A percentile compares a stretch with the other conserved stretches of the same genome.
Evolutionary conservation across 92 coral and sea anemone species (phyloP).

Genomic region (Siderastrea siderea): DNA sequence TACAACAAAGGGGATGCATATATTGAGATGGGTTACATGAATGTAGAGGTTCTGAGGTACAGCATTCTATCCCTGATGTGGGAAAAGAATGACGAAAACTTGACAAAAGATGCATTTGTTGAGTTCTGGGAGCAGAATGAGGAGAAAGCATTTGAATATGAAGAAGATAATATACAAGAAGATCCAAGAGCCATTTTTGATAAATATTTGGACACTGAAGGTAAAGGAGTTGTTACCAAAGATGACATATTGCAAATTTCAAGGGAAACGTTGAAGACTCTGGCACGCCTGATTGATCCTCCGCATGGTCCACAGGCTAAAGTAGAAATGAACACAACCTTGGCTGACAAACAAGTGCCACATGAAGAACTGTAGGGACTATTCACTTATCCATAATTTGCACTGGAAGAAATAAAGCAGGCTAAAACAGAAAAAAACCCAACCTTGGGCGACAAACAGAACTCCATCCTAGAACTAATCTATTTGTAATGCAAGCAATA

Average conservation of each 20-base stretch:
- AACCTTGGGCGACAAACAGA: no score
- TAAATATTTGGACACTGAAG: conserved; percentile 55
- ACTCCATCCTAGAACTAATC: no score
- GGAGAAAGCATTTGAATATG: conserved; percentile 38
- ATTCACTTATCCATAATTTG: neutral
- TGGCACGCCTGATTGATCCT: conserved; percentile 88
- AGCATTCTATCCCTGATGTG: conserved; percentile 65
- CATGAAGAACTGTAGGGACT: conserved; percentile 35
- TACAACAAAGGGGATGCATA: conserved; percentile 93
- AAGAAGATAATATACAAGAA: conserved; percentile 8
- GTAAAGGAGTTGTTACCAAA: conserved; percentile 69
- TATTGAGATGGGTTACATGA: conserved; percentile 98
- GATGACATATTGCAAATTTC: conserved; percentile 71
- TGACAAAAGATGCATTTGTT: conserved; percentile 72
- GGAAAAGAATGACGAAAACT: conserved; percentile 41
- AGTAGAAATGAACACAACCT: neutral
- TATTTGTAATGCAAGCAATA: no score
- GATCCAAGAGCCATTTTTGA: conserved; percentile 71
- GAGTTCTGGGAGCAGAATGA: conserved; percentile 71
- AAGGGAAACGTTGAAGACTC: conserved; percentile 72
- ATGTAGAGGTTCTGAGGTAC: conserved; percentile 79
- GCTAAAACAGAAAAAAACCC: neutral
- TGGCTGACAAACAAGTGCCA: neutral
- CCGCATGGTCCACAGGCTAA: conserved; percentile 91
- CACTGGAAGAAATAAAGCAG: neutral